phyloP scores from a whole-genome alignment of 2,888 invertebrate species.

The Andrena bicolor region DNA sequence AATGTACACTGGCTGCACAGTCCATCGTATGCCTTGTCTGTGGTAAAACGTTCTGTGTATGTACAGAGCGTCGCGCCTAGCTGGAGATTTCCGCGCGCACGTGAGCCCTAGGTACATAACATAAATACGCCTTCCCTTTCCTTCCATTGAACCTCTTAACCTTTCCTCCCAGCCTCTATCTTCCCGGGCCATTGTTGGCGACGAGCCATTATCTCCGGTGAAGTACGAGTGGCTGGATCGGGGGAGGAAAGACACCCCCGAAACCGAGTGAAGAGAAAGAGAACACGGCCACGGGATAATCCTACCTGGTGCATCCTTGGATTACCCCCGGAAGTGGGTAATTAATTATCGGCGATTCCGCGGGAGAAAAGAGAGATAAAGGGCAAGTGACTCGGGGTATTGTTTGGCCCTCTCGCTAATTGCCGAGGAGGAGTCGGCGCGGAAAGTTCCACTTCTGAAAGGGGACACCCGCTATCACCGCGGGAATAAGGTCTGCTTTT shows the following conservation, averaged over 20 bases:
- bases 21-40: not conserved
- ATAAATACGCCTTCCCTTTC: slow-evolving; percentile 20
- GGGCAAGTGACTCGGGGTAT: slow-evolving; percentile 33
- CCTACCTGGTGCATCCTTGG: slow-evolving; percentile 48
- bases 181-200: slow-evolving; percentile 62
- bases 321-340: slow-evolving; percentile 58
- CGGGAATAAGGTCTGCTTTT: slow-evolving; percentile 3
- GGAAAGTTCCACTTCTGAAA: slow-evolving; percentile 25
- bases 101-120: slow-evolving; percentile 3
- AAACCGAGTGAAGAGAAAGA: slow-evolving; percentile 38
- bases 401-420: slow-evolving; percentile 59
- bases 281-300: slow-evolving; percentile 58
- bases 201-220: slow-evolving; percentile 69
- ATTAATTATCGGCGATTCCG: slow-evolving; percentile 66
- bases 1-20: too few species aligned
- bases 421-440: slow-evolving; percentile 40
- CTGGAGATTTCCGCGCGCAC: not conserved
- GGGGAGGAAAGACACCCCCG: slow-evolving; percentile 23
- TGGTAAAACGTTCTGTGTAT: not conserved
- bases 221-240: slow-evolving; percentile 55
- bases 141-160: slow-evolving; percentile 40
- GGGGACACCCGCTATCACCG: slow-evolving; percentile 5
- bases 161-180: slow-evolving; percentile 2
- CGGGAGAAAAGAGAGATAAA: slow-evolving; percentile 28
- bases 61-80: not conserved